Conservation (phyloP, 2,888 invertebrate genomes). For the Synergus itoensis region DNA sequence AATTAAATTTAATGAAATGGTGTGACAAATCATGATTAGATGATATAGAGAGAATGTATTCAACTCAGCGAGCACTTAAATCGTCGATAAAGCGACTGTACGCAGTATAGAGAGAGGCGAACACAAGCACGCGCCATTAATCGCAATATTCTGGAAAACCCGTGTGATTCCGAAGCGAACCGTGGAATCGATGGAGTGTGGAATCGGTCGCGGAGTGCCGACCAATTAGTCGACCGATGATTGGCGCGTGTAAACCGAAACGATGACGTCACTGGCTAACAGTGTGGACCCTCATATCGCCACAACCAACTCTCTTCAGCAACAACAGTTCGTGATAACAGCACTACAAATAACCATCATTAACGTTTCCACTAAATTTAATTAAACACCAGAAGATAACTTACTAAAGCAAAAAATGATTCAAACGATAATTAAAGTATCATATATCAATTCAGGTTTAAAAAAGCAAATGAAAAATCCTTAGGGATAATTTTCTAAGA, state of each 20-base stretch:
- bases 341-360: neutral
- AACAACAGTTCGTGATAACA: neutral
- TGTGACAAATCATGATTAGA: neutral
- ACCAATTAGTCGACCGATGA: slow-evolving; percentile 76
- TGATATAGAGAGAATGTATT: neutral
- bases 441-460: neutral
- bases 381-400: neutral
- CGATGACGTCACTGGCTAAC: slow-evolving; percentile 73
- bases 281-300: slow-evolving; percentile 43
- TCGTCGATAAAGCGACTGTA: slow-evolving; percentile 56
- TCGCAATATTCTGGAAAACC: slow-evolving; percentile 69
- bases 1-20: slow-evolving; percentile 16
- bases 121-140: slow-evolving; percentile 61
- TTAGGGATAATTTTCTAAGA: neutral
- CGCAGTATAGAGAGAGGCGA: slow-evolving; percentile 25
- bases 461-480: neutral
- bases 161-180: slow-evolving; percentile 61
- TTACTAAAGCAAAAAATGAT: neutral
- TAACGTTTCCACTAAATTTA: neutral
- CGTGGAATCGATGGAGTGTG: slow-evolving; percentile 63
- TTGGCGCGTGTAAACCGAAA: slow-evolving; percentile 75
- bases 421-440: neutral
- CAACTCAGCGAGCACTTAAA: slow-evolving; percentile 47
- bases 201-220: slow-evolving; percentile 71
- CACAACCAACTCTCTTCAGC: slow-evolving; percentile 45